Base-by-base conservation (phyloP, 2,113 vertebrate genomes). In the Mohoua ochrocephala region DNA sequence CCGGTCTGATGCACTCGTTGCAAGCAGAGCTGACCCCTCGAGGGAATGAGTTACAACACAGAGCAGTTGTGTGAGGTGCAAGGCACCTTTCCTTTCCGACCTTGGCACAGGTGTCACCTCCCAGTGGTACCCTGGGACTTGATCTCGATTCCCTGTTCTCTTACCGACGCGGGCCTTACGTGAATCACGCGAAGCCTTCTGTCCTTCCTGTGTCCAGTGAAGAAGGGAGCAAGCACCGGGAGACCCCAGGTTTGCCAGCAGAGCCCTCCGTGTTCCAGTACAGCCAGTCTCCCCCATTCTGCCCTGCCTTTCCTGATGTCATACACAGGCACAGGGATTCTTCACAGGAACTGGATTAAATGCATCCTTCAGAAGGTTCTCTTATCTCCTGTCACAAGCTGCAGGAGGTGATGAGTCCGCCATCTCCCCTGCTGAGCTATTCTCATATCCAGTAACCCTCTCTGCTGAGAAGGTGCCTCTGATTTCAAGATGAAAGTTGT, bases 401-500 rank as follows among this genome's bases (percentile, higher is more conserved):
- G 44, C 30, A 73, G 92, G 45, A 87, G 61, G 61, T 60, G 41
- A 68, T 28, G 53, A 97, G 45, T 41, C 54, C 57, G 87, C 31
- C 60, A 3, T 37, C 47, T 80, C 37, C 20, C 82, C 71, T 44
- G 39, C 83, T 93, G 68, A 90, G 82, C 78, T 96, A 10, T 83
- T 93, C 71, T 90, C 77, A 24, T 41, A 23, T 30, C 23, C 50
- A 21, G 33, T 37, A 84, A 65, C 53, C 37, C 23, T 57, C 59
- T 90, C 41, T 84, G 79, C 82, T 77, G 68, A 69, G 59, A 92
- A 70, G 30, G 31, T 74, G 57, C 42, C 50, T 91, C 86, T 94
- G 79, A 81, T 86, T 88, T 95, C 21, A 33, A 39, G 79, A 94
- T 86, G 75, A 86, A 94, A 83, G 85, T 45, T 90, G 54, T 61